A percentile compares a stretch with the other conserved stretches of the same genome.
Conservation (phyloP, 1,140 invertebrate species). For the Papilio helenus region DNA sequence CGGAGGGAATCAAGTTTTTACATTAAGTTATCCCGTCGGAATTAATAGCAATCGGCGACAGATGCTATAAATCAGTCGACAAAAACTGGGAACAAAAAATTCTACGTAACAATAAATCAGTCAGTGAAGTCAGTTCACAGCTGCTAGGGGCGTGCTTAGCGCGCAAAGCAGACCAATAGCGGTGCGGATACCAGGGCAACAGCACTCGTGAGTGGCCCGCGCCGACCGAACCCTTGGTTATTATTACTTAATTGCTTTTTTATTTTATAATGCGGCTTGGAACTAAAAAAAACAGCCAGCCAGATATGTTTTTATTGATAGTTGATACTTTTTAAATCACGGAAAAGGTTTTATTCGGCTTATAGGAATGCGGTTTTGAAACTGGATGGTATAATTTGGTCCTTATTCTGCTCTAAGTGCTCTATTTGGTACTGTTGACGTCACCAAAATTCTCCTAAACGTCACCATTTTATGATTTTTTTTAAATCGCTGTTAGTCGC, state of each 20-base stretch:
- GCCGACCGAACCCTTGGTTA: conserved; percentile 74
- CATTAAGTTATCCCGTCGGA: conserved; percentile 24
- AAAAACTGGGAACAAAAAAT: conserved; percentile 55
- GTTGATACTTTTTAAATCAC: conserved; percentile 28
- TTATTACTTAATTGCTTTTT: conserved; percentile 61
- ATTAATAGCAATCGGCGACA: conserved; percentile 41
- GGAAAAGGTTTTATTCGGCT: not conserved
- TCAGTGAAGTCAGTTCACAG: conserved; percentile 70
- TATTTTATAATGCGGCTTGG: conserved; percentile 38
- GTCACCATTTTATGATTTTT: no score
- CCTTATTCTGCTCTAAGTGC: not conserved
- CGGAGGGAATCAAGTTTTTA: conserved; percentile 11
- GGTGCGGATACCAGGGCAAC: conserved; percentile 53
- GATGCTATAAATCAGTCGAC: conserved; percentile 63
- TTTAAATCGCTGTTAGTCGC: no score
- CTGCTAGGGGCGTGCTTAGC: conserved; percentile 75
- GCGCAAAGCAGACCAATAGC: conserved; percentile 79
- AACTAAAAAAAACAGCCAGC: conserved; percentile 29
- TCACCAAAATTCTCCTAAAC: no score
- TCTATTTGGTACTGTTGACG: no score
- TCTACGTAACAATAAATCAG: conserved; percentile 74
- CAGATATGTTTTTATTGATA: conserved; percentile 31
- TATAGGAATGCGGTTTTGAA: not conserved
- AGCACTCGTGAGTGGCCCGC: conserved; percentile 68
- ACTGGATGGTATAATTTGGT: not conserved